Conservation (phyloP, 1,140 invertebrate species). For the Drosophila athabasca region DNA sequence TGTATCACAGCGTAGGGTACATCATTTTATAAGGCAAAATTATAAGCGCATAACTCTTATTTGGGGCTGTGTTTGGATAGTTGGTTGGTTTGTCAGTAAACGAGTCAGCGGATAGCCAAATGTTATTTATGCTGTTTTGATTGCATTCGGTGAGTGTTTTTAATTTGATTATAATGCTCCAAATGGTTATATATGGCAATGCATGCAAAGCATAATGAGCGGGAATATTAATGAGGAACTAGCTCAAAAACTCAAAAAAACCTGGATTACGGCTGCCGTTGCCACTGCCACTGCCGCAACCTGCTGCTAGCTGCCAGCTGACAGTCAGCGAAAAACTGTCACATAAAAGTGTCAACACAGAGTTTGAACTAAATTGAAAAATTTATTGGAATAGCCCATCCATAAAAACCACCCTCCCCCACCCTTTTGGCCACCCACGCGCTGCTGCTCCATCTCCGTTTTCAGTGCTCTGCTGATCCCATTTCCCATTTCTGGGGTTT, state of each 20-base stretch:
- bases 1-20: constrained; percentile 11
- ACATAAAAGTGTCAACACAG: constrained; percentile 59
- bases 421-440: constrained; percentile 33
- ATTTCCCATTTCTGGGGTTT: constrained; percentile 1
- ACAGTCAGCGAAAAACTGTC: constrained; percentile 42
- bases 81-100: constrained; percentile 4
- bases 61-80: constrained; percentile 39
- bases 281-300: no score
- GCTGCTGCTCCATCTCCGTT: neutral
- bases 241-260: constrained; percentile 28
- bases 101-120: constrained; percentile 28
- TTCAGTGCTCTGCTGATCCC: constrained; percentile 8
- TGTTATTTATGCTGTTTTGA: constrained; percentile 77
- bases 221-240: constrained; percentile 59
- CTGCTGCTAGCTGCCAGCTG: neutral
- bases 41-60: constrained; percentile 70
- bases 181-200: constrained; percentile 69
- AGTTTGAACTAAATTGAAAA: constrained; percentile 46
- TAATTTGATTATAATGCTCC: constrained; percentile 77
- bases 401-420: constrained; percentile 10
- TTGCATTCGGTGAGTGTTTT: constrained; percentile 77
- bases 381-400: constrained; percentile 44
- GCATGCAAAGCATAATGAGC: constrained; percentile 56
- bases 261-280: neutral
- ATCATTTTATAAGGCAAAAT: constrained; percentile 43